A percentile compares a stretch with the other conserved stretches of the same genome.
phyloP scores from a whole-genome alignment of 2,113 vertebrate species.

The Montifringilla adamsi region DNA sequence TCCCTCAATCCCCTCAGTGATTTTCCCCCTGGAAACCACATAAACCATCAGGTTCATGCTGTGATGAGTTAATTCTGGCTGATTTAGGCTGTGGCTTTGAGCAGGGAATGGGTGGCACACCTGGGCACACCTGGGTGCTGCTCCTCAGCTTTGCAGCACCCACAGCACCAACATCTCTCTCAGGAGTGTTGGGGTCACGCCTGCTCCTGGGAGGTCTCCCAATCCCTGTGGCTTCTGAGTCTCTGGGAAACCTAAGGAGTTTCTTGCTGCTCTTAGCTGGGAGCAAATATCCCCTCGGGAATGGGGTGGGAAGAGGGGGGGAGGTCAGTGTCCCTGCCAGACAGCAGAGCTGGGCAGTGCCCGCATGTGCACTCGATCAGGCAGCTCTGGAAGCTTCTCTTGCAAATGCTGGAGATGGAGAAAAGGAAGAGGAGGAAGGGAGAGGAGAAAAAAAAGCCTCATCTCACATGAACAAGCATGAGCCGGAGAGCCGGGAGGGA shows the following conservation, averaged over 20 bases:
- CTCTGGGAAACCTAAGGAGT: neutral
- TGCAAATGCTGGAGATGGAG: neutral
- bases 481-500: neutral
- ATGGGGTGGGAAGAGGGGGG: neutral
- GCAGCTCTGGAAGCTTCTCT: slow-evolving; percentile 34
- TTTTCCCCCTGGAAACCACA: neutral
- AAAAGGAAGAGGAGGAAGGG: neutral
- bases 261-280: neutral
- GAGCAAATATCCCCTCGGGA: neutral
- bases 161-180: neutral
- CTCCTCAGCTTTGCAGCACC: neutral
- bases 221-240: rapidly evolving
- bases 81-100: neutral
- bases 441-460: neutral
- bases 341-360: neutral
- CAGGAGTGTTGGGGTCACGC: rapidly evolving
- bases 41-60: neutral
- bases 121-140: neutral
- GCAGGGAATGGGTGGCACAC: neutral
- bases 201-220: neutral
- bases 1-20: neutral
- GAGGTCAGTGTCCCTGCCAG: rapidly evolving
- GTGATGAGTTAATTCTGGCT: neutral
- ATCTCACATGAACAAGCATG: slow-evolving; percentile 56
- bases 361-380: rapidly evolving